A percentile compares a stretch with the other conserved stretches of the same genome.
Evolutionary conservation across 1,140 invertebrate species (phyloP).

Genomic region (Periplaneta americana): DNA sequence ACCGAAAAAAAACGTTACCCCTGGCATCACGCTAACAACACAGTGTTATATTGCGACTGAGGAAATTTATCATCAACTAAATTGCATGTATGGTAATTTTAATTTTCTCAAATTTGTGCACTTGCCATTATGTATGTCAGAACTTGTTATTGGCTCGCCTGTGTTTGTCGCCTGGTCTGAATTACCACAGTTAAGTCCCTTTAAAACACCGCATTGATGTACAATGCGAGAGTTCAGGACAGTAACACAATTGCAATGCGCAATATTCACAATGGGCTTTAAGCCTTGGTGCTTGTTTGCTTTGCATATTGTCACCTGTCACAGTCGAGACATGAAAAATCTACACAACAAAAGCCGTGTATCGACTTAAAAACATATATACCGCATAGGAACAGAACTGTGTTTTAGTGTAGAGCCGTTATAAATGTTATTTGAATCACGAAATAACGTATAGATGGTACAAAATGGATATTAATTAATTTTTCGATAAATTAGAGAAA

Average conservation of each 20-base stretch:
- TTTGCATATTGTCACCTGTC: not conserved
- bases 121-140: not conserved
- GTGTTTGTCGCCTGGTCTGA: too few species aligned
- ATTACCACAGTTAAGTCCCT: not conserved
- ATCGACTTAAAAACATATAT: not conserved
- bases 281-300: not conserved
- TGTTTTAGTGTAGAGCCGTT: not conserved
- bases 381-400: not conserved
- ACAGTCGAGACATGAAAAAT: not conserved
- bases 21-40: too few species aligned
- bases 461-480: not conserved
- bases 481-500: not conserved
- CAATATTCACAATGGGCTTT: too few species aligned
- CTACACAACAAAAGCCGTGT: too few species aligned
- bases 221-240: not conserved
- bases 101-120: not conserved
- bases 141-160: not conserved
- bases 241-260: not conserved
- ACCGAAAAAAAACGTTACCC: too few species aligned
- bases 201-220: not conserved
- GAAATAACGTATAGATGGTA: not conserved
- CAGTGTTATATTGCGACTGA: too few species aligned
- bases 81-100: not conserved
- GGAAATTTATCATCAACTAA: not conserved
- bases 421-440: not conserved